Base-by-base conservation (phyloP, 2,888 invertebrate genomes). In the Harpalus rubripes region DNA sequence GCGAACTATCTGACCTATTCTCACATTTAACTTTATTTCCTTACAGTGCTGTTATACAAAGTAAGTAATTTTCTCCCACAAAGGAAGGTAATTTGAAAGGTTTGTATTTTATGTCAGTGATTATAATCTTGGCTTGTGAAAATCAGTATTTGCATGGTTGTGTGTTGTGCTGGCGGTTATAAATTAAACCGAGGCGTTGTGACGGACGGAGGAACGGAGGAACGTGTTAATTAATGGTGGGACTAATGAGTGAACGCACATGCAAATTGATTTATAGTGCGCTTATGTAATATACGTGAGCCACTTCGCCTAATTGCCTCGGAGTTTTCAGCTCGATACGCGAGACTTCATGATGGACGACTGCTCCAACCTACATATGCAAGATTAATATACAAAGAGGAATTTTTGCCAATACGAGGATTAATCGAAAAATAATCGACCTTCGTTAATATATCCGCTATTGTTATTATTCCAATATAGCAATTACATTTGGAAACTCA, bases 181-280 rank as follows among this genome's bases (percentile, higher is more conserved):
- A 52, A 52, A 52, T 52, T 52, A 52, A 52, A 52, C 10, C 44
- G 44, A 52, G 44, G 44, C 44, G 44, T 52, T 52, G 10, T 52
- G 44, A 52, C 44, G 44, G 44, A 52, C 44, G 44, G 44, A 52
- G 44, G 44, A 52, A 52, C 44, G 44, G 81, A 68, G 81, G 68
- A 81, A 81, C 58, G 81, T 68, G 81, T 81, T 81, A 81, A 81
- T 81, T 81, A 81, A 81, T 72, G 81, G 81, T 18, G 56, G 44
- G 52, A 68, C 72, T 81, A 81, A 81, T 81, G 81, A 81, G 81
- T 39, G 68, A 81, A 81, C 81, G 72, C 81, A 81, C 72, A 81
- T 72, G 72, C 68, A 81, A 56, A 81, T 81, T 81, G 81, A 81
- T 81, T 81, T 81, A 81, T 81, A 72, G 68, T 52, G 58, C 81